Evolutionary conservation across 2,797 vertebrate species (phyloP).

Genomic region (Oryzias sinensis): DNA sequence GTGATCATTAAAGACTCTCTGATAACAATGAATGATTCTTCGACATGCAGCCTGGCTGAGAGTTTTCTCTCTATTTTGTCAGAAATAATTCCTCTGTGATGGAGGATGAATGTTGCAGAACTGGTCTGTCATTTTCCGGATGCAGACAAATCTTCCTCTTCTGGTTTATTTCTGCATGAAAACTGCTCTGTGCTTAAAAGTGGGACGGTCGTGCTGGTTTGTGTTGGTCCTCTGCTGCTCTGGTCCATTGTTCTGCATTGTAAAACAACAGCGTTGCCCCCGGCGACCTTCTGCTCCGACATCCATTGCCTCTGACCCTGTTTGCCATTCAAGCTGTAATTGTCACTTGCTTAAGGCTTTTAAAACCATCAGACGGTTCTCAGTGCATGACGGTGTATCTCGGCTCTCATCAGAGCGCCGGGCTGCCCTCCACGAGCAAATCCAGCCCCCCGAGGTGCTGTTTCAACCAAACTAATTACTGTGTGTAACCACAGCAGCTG

Average conservation of each 20-base stretch:
- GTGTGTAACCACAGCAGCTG: constrained; percentile 63
- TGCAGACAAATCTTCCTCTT: no score
- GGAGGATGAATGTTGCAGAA: no score
- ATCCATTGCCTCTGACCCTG: constrained; percentile 65
- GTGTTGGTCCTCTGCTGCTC: constrained; percentile 14
- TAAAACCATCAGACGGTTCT: constrained; percentile 68
- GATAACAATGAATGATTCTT: no score
- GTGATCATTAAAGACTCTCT: no score
- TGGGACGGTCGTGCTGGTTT: not conserved
- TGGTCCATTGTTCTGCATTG: constrained; percentile 26
- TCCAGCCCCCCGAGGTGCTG: constrained; percentile 65
- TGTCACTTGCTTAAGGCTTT: constrained; percentile 70
- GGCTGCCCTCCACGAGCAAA: constrained; percentile 69
- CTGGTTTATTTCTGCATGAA: no score
- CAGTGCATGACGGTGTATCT: constrained; percentile 66
- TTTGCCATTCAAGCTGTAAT: constrained; percentile 71
- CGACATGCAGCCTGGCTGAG: no score
- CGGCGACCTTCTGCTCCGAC: constrained; percentile 52
- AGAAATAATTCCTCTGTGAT: no score
- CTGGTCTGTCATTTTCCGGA: no score
- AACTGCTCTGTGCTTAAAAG: not conserved
- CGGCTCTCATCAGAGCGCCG: constrained; percentile 65
- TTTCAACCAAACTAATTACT: constrained; percentile 75
- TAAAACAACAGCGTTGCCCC: constrained; percentile 48
- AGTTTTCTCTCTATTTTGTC: no score